A percentile compares a stretch with the other conserved stretches of the same genome.
Evolutionary conservation across 2,888 invertebrate species (phyloP).

Genomic region (Cotesia congregata): DNA sequence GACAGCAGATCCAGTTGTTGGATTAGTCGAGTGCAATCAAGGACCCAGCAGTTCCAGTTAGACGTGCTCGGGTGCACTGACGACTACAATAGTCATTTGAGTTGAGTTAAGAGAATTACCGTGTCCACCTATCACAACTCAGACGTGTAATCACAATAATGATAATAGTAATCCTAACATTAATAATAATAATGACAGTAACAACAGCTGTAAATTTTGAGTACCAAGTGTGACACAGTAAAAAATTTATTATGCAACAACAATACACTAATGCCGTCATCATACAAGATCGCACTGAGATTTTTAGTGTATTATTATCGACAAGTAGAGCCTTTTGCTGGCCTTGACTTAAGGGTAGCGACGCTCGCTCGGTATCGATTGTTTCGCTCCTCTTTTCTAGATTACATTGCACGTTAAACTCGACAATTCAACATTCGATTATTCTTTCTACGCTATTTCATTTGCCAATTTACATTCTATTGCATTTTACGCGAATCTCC

Average conservation of each 20-base stretch:
- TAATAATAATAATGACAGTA: slow-evolving; percentile 7
- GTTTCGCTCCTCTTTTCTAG: slow-evolving; percentile 37
- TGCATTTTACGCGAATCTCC: slow-evolving; percentile 2
- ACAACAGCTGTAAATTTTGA: neutral
- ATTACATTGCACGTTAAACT: slow-evolving; percentile 37
- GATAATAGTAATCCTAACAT: neutral
- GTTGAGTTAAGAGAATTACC: slow-evolving; percentile 7
- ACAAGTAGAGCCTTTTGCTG: slow-evolving; percentile 30
- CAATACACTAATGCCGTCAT: neutral
- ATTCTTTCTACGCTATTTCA: slow-evolving; percentile 12
- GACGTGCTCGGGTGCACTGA: slow-evolving; percentile 13
- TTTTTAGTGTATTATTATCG: slow-evolving; percentile 32
- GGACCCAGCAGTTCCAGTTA: slow-evolving; percentile 13
- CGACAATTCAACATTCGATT: slow-evolving; percentile 32
- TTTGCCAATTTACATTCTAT: slow-evolving; percentile 30
- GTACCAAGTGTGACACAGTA: neutral
- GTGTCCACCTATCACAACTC: slow-evolving; percentile 7
- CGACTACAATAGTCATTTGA: slow-evolving; percentile 16
- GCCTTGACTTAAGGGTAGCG: slow-evolving; percentile 36
- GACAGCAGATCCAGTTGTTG: neutral
- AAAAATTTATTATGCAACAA: neutral
- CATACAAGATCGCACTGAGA: slow-evolving; percentile 15
- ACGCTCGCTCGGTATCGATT: slow-evolving; percentile 36
- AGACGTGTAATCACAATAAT: slow-evolving; percentile 1
- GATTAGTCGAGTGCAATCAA: slow-evolving; percentile 24